These are phyloP conservation scores for Sarcoramphus papa DNA, from an alignment of 2,797 vertebrate genomes.

Conservation along the genomic window DNA sequence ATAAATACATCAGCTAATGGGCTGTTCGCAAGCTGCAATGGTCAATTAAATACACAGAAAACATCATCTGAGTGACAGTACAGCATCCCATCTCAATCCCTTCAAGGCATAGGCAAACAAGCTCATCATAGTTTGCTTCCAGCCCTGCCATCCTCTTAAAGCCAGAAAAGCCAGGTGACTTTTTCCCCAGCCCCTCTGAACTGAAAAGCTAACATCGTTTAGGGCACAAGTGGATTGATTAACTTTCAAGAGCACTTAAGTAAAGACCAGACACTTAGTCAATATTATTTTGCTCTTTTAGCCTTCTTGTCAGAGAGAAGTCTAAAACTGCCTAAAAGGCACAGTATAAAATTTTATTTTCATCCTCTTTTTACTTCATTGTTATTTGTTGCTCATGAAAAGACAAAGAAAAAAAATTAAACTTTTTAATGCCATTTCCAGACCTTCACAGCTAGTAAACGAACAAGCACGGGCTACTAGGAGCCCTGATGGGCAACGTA, in stretches of 20 bases:
- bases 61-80: neutral
- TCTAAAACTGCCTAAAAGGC: neutral
- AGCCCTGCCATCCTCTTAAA: neutral
- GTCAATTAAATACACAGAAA: neutral
- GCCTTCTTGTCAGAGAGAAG: neutral
- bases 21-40: neutral
- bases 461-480: neutral
- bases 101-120: neutral
- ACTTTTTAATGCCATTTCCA: neutral
- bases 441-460: neutral
- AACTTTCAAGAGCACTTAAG: neutral
- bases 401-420: neutral
- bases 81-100: neutral
- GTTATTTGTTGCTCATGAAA: neutral
- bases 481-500: fast-evolving
- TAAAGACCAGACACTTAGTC: neutral
- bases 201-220: neutral
- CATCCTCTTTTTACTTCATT: neutral
- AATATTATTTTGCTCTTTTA: constrained; percentile 15
- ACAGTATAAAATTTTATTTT: neutral
- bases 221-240: neutral
- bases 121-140: neutral
- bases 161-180: neutral
- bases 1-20: neutral
- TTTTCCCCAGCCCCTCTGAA: neutral